Evolutionary conservation across 2,888 invertebrate species (phyloP), one percentile per base, ranked within the genome.

Genomic region (Amaurobius ferox): DNA sequence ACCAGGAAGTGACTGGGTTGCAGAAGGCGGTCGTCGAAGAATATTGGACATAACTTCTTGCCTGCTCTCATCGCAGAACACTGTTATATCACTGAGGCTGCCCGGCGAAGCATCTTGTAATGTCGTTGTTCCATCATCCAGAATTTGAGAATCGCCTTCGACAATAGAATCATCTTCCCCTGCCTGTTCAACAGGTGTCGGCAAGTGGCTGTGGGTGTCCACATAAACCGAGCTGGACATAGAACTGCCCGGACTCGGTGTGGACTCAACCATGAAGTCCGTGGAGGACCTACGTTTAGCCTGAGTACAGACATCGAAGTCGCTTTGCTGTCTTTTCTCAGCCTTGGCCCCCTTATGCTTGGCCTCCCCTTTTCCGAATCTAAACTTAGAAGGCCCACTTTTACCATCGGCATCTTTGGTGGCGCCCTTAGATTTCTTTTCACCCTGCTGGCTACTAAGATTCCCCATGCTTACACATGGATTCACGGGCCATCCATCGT

Each of bases 161-260:
- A 77, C 19, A 23, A 83, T 71, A 3, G 40, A 71, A 44, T 86
- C 88, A 35, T 78, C 79, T 77, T 6, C 66, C 66, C 11, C n/a
- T 67, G 48, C 78, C 44, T 55, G 55, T 6, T 55, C 86, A 2
- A 79, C 83, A 26, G 88, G 88, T 1, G 88, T 87, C 11, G 88
- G 83, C 28, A 88, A 29, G 44, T 85, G 88, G 30, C 88, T 88
- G 66, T 86, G 81, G 6, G 88, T 87, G 70, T 88, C 88, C 40
- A 87, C 81, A 32, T 88, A 88, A 16, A 81, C 73, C n/a, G 85
- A 85, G 26, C 88, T 88, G 35, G 88, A 86, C 68, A 88, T 48
- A 30, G 88, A 88, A 29, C 88, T 88, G 2, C 86, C 88, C 2
- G 88, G 86, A 32, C 88, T 88, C 23, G 88, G 88, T 1, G 78